Evolutionary conservation across 2,113 vertebrate genomes (phyloP).

Genomic region (Paracanthobrama guichenoti): DNA sequence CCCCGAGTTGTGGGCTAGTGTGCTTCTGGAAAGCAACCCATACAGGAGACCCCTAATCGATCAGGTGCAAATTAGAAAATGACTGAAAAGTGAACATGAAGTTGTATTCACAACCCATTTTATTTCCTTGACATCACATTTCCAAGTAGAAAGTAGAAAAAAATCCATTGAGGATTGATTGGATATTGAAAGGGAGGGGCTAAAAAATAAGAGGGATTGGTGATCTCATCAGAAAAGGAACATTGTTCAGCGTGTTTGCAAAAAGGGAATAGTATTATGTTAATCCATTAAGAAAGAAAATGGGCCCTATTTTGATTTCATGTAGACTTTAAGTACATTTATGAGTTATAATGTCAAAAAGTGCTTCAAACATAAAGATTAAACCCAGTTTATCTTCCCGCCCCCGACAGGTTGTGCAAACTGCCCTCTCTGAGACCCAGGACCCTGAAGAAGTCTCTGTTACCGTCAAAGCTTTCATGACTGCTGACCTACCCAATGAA

Average conservation of each 20-base stretch:
- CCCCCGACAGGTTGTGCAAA: conserved; percentile 89
- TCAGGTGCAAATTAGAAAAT: conserved; percentile 77
- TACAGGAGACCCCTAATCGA: conserved; percentile 95
- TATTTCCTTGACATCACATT: not conserved
- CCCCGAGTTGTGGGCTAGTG: conserved; percentile 95
- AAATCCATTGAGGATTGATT: not conserved
- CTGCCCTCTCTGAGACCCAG: conserved; percentile 95
- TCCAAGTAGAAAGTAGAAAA: not conserved
- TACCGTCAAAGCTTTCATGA: conserved; percentile 99
- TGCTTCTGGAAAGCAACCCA: conserved; percentile 94
- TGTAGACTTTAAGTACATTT: not conserved
- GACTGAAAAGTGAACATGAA: not conserved
- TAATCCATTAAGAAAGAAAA: not conserved
- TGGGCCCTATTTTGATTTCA: not conserved
- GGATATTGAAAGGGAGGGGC: not conserved
- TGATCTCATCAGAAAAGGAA: not conserved
- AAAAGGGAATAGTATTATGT: not conserved
- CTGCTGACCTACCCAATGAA: conserved; percentile 97
- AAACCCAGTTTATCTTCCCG: no score
- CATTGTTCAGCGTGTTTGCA: not conserved
- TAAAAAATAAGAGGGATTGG: not conserved
- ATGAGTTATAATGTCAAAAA: not conserved
- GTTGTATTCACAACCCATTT: not conserved
- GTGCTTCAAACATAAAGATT: not conserved
- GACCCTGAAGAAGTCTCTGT: conserved; percentile 99